Percentiles rank a stretch among this genome's conserved stretches.
Conservation (phyloP, 2,797 vertebrate genomes). For the Cynodonichthys magdalenae region DNA sequence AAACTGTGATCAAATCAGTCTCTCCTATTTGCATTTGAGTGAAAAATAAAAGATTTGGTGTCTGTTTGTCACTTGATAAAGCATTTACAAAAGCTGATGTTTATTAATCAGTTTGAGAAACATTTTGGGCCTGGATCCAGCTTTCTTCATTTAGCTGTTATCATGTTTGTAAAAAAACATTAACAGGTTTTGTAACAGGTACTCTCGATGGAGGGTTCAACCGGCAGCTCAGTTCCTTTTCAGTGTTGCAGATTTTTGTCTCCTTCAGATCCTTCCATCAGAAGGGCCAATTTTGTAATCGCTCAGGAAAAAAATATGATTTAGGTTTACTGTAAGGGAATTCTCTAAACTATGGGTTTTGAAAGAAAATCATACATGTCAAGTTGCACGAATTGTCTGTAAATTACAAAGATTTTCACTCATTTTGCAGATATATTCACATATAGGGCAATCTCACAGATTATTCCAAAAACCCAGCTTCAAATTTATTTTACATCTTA, state of each 20-base stretch:
- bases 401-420: too few relatives aligned
- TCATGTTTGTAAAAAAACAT: slow-evolving; percentile 11
- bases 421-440: too few relatives aligned
- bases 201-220: slow-evolving; percentile 4
- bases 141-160: slow-evolving; percentile 33
- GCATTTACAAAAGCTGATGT: not conserved
- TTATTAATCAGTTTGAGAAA: not conserved
- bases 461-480: too few relatives aligned
- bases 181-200: slow-evolving; percentile 1
- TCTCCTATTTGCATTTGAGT: not conserved
- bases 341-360: not conserved
- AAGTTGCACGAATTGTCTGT: too few relatives aligned
- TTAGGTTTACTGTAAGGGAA: not conserved
- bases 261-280: not conserved
- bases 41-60: not conserved
- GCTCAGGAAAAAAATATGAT: not conserved
- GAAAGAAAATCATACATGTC: not conserved
- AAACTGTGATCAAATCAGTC: not conserved
- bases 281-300: not conserved
- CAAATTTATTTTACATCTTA: too few relatives aligned
- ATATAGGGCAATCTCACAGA: too few relatives aligned
- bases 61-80: not conserved
- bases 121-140: slow-evolving; percentile 20
- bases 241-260: not conserved
- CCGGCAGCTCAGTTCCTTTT: slow-evolving; percentile 6